Evolutionary conservation across 2,888 invertebrate genomes (phyloP), one percentile per base, ranked within the genome.

Genomic region (Dioctria linearis): DNA sequence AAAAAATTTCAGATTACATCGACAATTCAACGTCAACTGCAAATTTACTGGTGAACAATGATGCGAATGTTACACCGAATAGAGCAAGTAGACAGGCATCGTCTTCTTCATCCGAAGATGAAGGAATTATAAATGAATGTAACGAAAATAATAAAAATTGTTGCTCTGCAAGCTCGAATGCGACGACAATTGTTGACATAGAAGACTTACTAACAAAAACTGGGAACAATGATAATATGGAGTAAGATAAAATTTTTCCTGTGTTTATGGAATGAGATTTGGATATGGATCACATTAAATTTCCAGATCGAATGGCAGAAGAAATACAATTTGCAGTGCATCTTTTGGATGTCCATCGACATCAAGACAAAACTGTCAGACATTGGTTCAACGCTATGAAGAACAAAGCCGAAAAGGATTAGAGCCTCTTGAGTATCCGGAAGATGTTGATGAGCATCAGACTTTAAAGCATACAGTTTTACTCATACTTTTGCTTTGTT

Each of bases 401-500:
- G 89, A 90, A 81, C 90, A 90, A 83, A 87, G 90, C 54, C 88
- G 90, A 63, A 88, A 89, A 6, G 91, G 90, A 40, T 84, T 91
- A 25, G 91, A 91, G 83, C 88, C 90, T 0, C 87, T 91, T 78
- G 91, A 91, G 84, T 90, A 90, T 80, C 90, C 91, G 63, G 89
- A 88, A 40, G 90, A 90, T 82, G 88, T 89, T 11, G 92, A 92
- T 80, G 92, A 93, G 84, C 92, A 92, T 4, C 96, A 96, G 87
- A 92, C 94, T 83, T 90, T 96, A 83, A 92, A 94, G 82, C 97
- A 98, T 87, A 93, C 95, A 46, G 94, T 96, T 43, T 90, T 98
- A 66, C 90, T 97, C 78, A 93, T 98, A 80, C 90, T 95, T 37
- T 91, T 97, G 82, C 90, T 94, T 78, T 93, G 95, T 84, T 95